Evolutionary conservation across 2,888 invertebrate species (phyloP), one percentile per base, ranked within the genome.

Genomic region (Piscicola geometra): DNA sequence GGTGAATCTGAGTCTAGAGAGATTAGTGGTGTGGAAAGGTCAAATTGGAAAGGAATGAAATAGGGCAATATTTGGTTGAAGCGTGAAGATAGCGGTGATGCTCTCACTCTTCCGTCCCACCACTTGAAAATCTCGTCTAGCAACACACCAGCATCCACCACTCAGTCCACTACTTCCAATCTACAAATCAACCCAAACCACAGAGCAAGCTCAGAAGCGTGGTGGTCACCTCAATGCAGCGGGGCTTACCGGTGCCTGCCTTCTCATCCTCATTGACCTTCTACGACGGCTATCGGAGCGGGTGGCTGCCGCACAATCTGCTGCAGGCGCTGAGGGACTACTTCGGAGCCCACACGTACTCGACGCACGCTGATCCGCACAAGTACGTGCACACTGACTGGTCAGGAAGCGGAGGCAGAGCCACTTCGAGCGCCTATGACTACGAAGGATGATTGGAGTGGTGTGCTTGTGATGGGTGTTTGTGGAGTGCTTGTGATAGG

Each of bases 291-390:
- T 98, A 94, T 86, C 89, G 97, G 75, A 89, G 91, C 0, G 90
- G 89, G 56, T 88, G 90, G 75, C 88, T 98, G 71, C 98, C 99
- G 0, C 98, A 99, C 5, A 99, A 99, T 86, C 88, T 99, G 76
- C 88, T 98, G 76, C 68, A 47, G 90, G 95, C 98, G 0, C 97
- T 97, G 85, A 88, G 99, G 52, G 99, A 99, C 86, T 99, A 95
- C 85, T 99, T 99, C 83, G 99, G 99, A 0, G 98, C 99, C 0
- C 99, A 99, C 86, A 99, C 98, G 0, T 99, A 99, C 83, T 97
- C 99, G 87, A 86, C 96, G 75, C 86, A 94, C 75, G 89, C 88
- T 2, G 87, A 91, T 78, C 96, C 96, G 67, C 97, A 96, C 1
- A 89, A 89, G 81, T 97, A 91, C 84, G 89, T 93, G 1, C 99